Evolutionary conservation across 2,113 vertebrate species (phyloP).

Genomic region (Phaethornis superciliosus): DNA sequence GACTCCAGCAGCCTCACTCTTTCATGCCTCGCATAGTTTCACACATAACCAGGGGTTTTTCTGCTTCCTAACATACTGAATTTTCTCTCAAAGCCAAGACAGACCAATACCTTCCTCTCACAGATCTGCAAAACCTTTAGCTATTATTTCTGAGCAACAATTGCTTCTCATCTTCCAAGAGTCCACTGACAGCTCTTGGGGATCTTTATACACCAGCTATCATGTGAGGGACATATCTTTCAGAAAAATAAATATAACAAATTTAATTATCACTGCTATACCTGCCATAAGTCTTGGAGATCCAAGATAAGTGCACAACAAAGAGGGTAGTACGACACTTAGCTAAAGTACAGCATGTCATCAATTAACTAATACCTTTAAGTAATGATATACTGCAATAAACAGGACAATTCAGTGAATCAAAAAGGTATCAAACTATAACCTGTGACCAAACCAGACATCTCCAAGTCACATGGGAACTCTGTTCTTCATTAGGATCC

Average conservation of each 20-base stretch:
- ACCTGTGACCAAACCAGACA: background rate
- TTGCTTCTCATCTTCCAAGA: background rate
- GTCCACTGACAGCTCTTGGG: background rate
- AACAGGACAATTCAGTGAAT: background rate
- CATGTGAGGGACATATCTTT: background rate
- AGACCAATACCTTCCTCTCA: background rate
- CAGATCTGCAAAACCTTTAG: background rate
- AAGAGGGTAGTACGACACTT: background rate
- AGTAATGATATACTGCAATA: background rate
- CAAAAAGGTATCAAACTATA: background rate
- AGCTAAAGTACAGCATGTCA: fast-evolving
- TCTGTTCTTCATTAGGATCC: background rate
- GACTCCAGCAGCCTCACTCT: background rate
- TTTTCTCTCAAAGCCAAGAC: background rate
- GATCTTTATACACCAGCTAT: background rate
- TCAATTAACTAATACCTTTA: background rate
- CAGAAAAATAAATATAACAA: background rate
- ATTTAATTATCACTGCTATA: background rate
- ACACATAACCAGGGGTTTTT: background rate
- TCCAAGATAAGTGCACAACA: background rate
- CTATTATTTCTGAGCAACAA: background rate
- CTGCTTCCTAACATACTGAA: background rate
- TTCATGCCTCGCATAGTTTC: background rate
- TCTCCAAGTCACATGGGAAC: background rate
- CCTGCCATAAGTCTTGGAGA: background rate